Evolutionary conservation across 2,113 vertebrate genomes (phyloP).

Genomic region (Crotophaga sulcirostris): DNA sequence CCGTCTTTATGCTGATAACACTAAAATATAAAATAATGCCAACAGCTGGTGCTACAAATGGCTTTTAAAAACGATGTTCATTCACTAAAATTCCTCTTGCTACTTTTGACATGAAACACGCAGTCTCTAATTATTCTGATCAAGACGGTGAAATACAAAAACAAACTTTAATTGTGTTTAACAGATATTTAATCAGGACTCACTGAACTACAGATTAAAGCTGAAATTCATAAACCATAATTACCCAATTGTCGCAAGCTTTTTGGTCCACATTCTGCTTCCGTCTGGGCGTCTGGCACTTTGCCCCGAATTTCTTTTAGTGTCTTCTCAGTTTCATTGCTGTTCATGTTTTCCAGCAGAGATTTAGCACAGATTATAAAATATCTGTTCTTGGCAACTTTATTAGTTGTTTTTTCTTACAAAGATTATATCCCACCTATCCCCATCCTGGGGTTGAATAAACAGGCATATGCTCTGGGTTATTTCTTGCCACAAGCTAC

Average conservation of each 20-base stretch:
- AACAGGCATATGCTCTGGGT: not conserved
- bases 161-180: constrained; percentile 91
- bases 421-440: constrained; percentile 68
- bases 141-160: constrained; percentile 89
- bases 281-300: constrained; percentile 86
- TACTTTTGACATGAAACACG: constrained; percentile 87
- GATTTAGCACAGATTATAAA: constrained; percentile 86
- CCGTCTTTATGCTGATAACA: constrained; percentile 84
- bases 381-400: constrained; percentile 85
- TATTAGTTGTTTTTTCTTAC: constrained; percentile 71
- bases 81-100: constrained; percentile 86
- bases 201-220: constrained; percentile 90
- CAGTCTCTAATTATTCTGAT: constrained; percentile 90
- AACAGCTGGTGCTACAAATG: constrained; percentile 88
- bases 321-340: constrained; percentile 85
- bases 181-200: constrained; percentile 91
- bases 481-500: constrained; percentile 40
- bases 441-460: constrained; percentile 34
- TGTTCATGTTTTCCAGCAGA: constrained; percentile 86
- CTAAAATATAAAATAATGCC: constrained; percentile 87
- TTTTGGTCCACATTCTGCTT: constrained; percentile 87
- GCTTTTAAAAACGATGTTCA: constrained; percentile 89
- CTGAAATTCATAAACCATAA: constrained; percentile 91
- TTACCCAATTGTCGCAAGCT: constrained; percentile 88
- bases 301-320: constrained; percentile 86